phyloP scores from a whole-genome alignment of 2,113 vertebrate species.

The Silurus glanis region DNA sequence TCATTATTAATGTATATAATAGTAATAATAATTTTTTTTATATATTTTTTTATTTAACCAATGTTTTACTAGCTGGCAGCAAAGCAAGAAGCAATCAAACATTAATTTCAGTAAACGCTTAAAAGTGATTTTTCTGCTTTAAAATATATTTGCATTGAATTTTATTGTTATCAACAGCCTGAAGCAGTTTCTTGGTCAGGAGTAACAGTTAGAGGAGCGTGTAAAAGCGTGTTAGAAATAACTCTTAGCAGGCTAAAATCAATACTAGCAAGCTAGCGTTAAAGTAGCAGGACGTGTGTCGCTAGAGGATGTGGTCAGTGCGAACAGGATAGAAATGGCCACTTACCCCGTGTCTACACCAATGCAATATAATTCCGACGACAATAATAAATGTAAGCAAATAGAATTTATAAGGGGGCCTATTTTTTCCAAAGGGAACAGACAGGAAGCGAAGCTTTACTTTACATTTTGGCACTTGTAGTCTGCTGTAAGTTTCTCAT shows the following conservation, averaged over 20 bases:
- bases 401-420: neutral
- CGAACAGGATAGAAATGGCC: neutral
- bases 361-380: neutral
- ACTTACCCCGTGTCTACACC: constrained; percentile 17
- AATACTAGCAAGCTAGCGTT: constrained; percentile 19
- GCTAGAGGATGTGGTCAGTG: neutral
- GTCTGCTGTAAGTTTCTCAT: neutral
- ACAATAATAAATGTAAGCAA: neutral
- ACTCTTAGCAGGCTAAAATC: constrained; percentile 41
- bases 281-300: neutral
- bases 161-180: neutral
- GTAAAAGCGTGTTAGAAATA: constrained; percentile 7
- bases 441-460: constrained; percentile 28
- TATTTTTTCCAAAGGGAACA: constrained; percentile 5
- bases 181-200: neutral
- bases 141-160: neutral
- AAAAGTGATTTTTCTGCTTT: neutral
- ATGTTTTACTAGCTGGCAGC: neutral
- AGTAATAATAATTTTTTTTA: neutral
- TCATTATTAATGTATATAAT: neutral
- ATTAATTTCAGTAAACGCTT: neutral
- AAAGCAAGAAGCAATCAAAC: neutral
- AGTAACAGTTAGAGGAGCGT: neutral
- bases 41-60: neutral
- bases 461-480: constrained; percentile 27